phyloP scores from a whole-genome alignment of 2,113 vertebrate genomes.

The Pithys albifrons region DNA sequence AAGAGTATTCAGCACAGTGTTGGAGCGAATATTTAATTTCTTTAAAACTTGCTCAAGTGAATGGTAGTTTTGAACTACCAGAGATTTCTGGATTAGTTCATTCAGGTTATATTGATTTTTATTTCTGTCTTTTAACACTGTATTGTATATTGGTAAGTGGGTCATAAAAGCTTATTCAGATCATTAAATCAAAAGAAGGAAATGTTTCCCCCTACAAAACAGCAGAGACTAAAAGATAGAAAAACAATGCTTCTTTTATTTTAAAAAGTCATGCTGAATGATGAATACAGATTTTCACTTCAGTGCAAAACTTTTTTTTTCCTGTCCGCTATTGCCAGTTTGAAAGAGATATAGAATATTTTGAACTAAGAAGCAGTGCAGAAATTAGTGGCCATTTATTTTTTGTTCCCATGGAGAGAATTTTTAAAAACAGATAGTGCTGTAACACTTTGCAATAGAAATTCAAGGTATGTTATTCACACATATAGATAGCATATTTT shows the following conservation, averaged over 20 bases:
- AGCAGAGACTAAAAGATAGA: slow-evolving; percentile 1
- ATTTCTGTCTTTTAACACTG: not conserved
- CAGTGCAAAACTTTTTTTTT: not conserved
- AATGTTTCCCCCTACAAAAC: slow-evolving; percentile 34
- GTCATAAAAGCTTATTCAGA: slow-evolving; percentile 25
- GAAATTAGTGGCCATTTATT: not conserved
- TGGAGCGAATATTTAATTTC: not conserved
- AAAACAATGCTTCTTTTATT: slow-evolving; percentile 24
- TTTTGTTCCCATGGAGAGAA: not conserved
- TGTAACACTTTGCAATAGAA: not conserved
- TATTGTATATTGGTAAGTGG: not conserved
- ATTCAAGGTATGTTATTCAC: not conserved
- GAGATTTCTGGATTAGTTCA: not conserved
- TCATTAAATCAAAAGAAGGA: slow-evolving; percentile 41
- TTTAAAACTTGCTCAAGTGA: not conserved
- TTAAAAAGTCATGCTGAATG: slow-evolving; percentile 2
- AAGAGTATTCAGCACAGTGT: not conserved
- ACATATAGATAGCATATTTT: not conserved
- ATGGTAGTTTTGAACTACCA: not conserved
- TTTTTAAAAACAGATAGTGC: not conserved
- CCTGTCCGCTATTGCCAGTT: not conserved
- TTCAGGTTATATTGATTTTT: not conserved
- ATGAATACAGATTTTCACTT: slow-evolving; percentile 8
- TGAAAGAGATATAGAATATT: not conserved
- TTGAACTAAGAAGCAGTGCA: not conserved